A percentile compares a stretch with the other conserved stretches of the same genome.
Conservation (phyloP, 30 jellyfish, hydroid and myxozoan species). For the Mastigias papua region DNA sequence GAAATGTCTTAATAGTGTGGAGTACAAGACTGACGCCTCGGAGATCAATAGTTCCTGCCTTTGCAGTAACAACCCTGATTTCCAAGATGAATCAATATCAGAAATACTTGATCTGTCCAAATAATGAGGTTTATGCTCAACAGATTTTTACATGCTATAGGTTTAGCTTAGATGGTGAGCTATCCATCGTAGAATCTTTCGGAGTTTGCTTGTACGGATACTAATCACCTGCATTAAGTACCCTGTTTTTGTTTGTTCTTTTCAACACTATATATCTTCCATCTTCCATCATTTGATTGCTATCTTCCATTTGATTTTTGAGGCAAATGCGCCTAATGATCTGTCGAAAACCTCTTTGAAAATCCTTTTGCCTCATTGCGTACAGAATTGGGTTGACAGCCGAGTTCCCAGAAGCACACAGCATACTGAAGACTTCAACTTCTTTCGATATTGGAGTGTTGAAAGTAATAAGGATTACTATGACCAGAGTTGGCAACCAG, state of each 20-base stretch:
- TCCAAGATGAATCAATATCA: too few species aligned
- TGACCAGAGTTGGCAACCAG: constrained; percentile 50
- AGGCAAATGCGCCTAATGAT: not conserved
- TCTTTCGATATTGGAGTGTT: not conserved
- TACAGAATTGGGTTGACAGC: constrained; percentile 78
- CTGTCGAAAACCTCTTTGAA: constrained; percentile 64
- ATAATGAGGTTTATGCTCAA: too few species aligned
- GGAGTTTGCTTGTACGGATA: too few species aligned
- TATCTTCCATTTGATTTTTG: not conserved
- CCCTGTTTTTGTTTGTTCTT: not conserved
- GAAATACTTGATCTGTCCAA: too few species aligned
- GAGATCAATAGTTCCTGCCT: too few species aligned
- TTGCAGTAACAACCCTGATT: too few species aligned
- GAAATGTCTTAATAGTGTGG: too few species aligned
- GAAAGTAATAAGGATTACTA: not conserved
- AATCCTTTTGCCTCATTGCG: constrained; percentile 70
- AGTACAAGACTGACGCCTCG: too few species aligned
- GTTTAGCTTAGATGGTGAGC: too few species aligned
- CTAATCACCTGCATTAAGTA: too few species aligned
- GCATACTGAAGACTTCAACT: constrained; percentile 12
- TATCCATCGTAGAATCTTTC: too few species aligned
- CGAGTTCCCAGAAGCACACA: constrained; percentile 69
- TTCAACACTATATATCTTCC: not conserved
- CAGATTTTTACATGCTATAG: not conserved
- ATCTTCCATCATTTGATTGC: too few species aligned